Evolutionary conservation across 1,140 invertebrate genomes (phyloP).

Genomic region (Zaprionus tsacasi): DNA sequence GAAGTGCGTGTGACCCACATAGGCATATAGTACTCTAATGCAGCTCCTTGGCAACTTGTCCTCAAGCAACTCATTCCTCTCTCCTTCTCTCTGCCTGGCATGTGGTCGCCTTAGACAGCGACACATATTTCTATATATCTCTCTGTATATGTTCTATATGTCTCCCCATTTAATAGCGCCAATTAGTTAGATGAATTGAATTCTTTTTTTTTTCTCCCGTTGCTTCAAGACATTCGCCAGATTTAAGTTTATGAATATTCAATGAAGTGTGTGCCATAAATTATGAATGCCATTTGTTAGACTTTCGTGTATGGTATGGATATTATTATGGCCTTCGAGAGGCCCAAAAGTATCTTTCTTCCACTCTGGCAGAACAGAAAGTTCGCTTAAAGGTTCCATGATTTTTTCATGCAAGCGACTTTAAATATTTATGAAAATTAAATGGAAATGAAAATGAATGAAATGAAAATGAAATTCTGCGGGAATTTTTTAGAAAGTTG

Average conservation of each 20-base stretch:
- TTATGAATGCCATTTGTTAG: slow-evolving; percentile 80
- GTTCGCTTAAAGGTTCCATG: slow-evolving; percentile 22
- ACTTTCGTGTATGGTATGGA: slow-evolving; percentile 47
- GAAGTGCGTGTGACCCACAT: slow-evolving; percentile 45
- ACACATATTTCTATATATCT: slow-evolving; percentile 17
- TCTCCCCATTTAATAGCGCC: slow-evolving; percentile 72
- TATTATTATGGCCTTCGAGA: slow-evolving; percentile 62
- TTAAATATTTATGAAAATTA: slow-evolving; percentile 12
- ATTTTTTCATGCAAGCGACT: slow-evolving; percentile 13
- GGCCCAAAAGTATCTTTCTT: slow-evolving; percentile 24
- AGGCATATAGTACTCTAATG: slow-evolving; percentile 50
- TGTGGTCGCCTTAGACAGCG: slow-evolving; percentile 42
- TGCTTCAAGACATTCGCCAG: slow-evolving; percentile 46
- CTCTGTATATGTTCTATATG: slow-evolving; percentile 41
- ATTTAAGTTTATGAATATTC: slow-evolving; percentile 83
- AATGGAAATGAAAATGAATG: slow-evolving; percentile 6
- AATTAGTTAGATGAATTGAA: slow-evolving; percentile 81
- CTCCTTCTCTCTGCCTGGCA: slow-evolving; percentile 19
- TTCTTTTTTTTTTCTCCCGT: slow-evolving; percentile 46
- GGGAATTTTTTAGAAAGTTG: background rate
- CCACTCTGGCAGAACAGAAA: background rate
- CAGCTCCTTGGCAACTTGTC: slow-evolving; percentile 70
- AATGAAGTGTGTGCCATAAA: slow-evolving; percentile 80
- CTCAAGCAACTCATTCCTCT: background rate
- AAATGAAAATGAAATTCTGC: background rate